Evolutionary conservation across 2,113 vertebrate species (phyloP), one percentile per base, ranked within the genome.

Genomic region (Erinaceus europaeus): DNA sequence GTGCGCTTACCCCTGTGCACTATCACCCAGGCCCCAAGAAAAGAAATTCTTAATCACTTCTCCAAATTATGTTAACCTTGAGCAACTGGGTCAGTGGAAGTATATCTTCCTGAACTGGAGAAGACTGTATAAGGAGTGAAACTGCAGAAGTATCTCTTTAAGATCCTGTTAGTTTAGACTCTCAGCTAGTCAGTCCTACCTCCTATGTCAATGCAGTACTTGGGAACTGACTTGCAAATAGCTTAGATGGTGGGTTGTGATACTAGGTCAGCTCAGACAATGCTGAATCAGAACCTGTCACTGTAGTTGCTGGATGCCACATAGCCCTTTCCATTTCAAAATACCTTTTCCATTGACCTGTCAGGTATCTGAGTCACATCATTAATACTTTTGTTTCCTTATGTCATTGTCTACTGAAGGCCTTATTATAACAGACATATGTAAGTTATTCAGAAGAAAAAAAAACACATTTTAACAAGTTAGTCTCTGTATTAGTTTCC

Each of bases 331-430:
- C 67, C 50, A 68, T 52, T 7, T 79, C 84, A 62, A 64, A 88
- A 91, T 44, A 62, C 8, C 17, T 78, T 67, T 80, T 11, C 38
- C 23, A 73, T 72, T 80, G 77, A 92, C 67, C 76, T 48, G 34
- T 36, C 50, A 53, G 34, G 25, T 59, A 15, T 38, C 17, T 36
- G 64, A 73, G 17, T 84, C 57, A 77, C 25, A 62, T 55, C 46
- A 13, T 87, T 77, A 42, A 64, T 27, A 15, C 9, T 18, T 48
- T n/a, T 53, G 55, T 40, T 69, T 77, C 64, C 42, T 48, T 78
- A 7, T 79, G 42, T 55, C 50, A 12, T 34, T 87, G 32, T 55
- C 42, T 69, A 17, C 42, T 20, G 7, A 74, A 81, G 13, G 2
- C 3, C 13, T 67, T 78, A 73, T 82, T 89, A 13, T 23, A 64